Evolutionary conservation across 2,797 vertebrate species (phyloP), one percentile per base, ranked within the genome.

Genomic region (Huso huso): DNA sequence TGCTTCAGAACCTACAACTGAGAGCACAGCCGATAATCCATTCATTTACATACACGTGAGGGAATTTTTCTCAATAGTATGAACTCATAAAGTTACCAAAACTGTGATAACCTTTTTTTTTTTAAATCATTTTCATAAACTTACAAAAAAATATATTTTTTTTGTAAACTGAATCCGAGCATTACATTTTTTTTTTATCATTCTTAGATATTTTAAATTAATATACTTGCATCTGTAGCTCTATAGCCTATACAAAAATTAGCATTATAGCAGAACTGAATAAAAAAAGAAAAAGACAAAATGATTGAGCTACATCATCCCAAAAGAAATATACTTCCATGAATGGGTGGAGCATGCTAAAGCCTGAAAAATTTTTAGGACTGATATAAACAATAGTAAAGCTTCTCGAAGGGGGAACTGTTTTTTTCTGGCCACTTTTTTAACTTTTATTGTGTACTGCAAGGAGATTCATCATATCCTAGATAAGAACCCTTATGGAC

Each of bases 91-190:
- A 83, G 75, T 87, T 92, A 86, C 83, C 84, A 84, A 93, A 93
- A 92, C 93, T 93, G 91, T 95, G 92, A 94, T 90, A 87, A 90
- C 80, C 72, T 69, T 87, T 89, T 85, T 65, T 87, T 83, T 82
- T 82, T 85, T 85, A 79, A 82, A 72, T 82, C 68, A 78, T 83
- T 86, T 86, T 83, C 82, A 76, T 86, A 86, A 51, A 82, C 71
- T 74, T 76, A 77, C 79, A 75, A 80, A 78, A 76, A 78, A 80
- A 76, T 51, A 78, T 84, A 1, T 82, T 78, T 71, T 74, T 77
- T 80, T 78, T 71, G 70, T 77, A 70, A 72, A 68, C 65, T 70
- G 63, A 66, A 76, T 64, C 52, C 68, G 12, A 67, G 62, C 75
- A 68, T 66, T 70, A 71, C 66, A 63, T 62, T 68, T 76, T 68